Percentiles rank a stretch among this genome's conserved stretches.
Evolutionary conservation across 2,113 vertebrate genomes (phyloP).

Genomic region (Atractosteus spatula): DNA sequence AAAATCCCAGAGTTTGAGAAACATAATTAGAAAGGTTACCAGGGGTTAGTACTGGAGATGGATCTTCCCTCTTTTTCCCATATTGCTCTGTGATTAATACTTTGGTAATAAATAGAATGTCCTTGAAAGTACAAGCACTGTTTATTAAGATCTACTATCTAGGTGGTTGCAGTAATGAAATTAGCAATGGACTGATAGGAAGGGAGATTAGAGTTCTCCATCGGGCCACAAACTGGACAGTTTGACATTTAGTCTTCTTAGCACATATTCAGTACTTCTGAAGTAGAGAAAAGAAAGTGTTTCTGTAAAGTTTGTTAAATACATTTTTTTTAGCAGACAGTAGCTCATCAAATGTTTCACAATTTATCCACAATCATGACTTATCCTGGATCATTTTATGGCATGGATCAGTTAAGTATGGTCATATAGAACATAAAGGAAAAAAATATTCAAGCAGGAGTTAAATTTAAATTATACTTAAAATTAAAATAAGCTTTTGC

Average conservation of each 20-base stretch:
- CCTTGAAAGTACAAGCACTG: neutral
- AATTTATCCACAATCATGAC: too few relatives aligned
- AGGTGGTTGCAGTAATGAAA: conserved; percentile 8
- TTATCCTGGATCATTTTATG: too few relatives aligned
- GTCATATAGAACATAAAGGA: too few relatives aligned
- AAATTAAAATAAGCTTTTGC: too few relatives aligned
- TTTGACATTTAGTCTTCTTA: neutral
- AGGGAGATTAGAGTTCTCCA: neutral
- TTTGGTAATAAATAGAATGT: conserved; percentile 7
- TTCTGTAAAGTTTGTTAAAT: too few relatives aligned
- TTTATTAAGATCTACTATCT: conserved; percentile 17
- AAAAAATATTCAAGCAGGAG: too few relatives aligned
- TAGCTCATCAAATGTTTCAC: too few relatives aligned
- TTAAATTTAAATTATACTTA: too few relatives aligned
- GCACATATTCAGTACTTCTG: neutral
- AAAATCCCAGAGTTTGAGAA: neutral
- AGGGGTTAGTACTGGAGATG: neutral
- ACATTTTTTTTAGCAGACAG: too few relatives aligned
- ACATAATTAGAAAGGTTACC: neutral
- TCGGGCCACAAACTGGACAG: neutral
- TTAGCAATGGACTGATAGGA: conserved; percentile 8
- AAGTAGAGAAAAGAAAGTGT: too few relatives aligned
- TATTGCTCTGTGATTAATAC: conserved; percentile 10
- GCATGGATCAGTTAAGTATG: too few relatives aligned
- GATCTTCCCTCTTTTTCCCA: conserved; percentile 3